Base-by-base conservation (phyloP, 2,797 vertebrate species). In the Poecilia picta region DNA sequence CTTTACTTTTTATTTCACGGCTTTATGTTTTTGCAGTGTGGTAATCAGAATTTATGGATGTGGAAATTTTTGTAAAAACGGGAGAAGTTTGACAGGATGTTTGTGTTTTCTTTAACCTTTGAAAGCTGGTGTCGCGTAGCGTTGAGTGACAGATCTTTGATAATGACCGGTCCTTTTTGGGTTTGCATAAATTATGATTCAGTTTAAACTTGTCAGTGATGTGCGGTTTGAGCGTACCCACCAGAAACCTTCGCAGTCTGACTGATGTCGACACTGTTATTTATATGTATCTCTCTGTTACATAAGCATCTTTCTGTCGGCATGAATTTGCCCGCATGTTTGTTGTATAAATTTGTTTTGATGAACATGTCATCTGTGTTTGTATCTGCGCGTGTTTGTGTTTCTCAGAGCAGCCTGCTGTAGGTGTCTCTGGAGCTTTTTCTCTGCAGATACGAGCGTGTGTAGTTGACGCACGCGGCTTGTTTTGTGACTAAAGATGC, bases 401-500 rank as follows among this genome's bases (percentile, higher is more conserved):
- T 33, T 20, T 10, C 23, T 71, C 18, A 49, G 43, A 57, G 28
- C 64, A 36, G 77, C 45, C 51, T 73, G 73, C 55, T 62, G 39
- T 25, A 43, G 33, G 57, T n/a, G 71, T 45, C 51, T 80, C 47
- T 5, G 49, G 45, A 83, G 76, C 57, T 68, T 72, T 59, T 71
- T 74, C 43, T 77, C 72, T n/a, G 68, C 64, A 64, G 57, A 25
- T 77, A 20, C 20, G 13, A 53, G 43, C 70, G 6, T 79, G 73
- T 73, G 74, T 70, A 57, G 53, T 51, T 36, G 51, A 66, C 57
- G 47, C 68, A 59, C 59, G 51, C 20, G 59, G 49, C 66, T 45
- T 77, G 68, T 72, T 77, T 74, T 70, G 62, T 77, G 66, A 18
- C 36, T 71, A 59, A 81, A 80, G 51, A 72, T 25, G 46, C 23